Evolutionary conservation across 2,113 vertebrate species (phyloP), one percentile per base, ranked within the genome.

Genomic region (Tylochromis polylepis): DNA sequence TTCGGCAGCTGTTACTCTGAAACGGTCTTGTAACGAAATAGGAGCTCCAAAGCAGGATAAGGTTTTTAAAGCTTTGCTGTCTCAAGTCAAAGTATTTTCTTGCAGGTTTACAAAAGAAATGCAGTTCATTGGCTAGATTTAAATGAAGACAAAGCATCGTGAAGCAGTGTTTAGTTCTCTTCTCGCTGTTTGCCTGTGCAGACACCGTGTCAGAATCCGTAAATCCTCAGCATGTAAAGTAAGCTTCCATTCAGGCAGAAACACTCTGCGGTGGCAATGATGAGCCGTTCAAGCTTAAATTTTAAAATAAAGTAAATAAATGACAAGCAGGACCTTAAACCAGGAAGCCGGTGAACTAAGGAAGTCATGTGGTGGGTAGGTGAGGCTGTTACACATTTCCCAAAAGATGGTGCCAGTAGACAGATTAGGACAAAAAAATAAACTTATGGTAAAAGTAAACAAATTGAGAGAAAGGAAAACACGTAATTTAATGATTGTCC

Each of bases 281-380:
- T 91, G 93, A 94, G 91, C 91, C 91, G 84, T 86, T 93, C 93
- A 51, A 87, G 59, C 89, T 86, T 70, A 72, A 94, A 93, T 94
- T 89, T 95, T 90, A 95, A 92, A 94, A 93, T 83, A 86, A 67
- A 87, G 88, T 92, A 93, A 92, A 95, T 96, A 93, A 95, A 95
- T 94, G 95, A 94, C 82, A 86, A 81, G 88, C 90, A 75, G 88
- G 84, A 65, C 82, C 79, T 82, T 22, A 84, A 72, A 72, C 62
- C 79, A 31, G 75, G 38, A 60, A 90, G 86, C 79, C 82, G 14
- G 83, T 91, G 56, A 89, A 87, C 65, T n/a, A n/a, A n/a, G n/a
- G n/a, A n/a, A n/a, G n/a, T n/a, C n/a, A 53, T 56, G 24, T 27
- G 29, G 12, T 3, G 16, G 11, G 16, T 77, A 77, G 18, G 16